phyloP scores from a whole-genome alignment of 2,113 vertebrate genomes.

The Nansenia antarctica region DNA sequence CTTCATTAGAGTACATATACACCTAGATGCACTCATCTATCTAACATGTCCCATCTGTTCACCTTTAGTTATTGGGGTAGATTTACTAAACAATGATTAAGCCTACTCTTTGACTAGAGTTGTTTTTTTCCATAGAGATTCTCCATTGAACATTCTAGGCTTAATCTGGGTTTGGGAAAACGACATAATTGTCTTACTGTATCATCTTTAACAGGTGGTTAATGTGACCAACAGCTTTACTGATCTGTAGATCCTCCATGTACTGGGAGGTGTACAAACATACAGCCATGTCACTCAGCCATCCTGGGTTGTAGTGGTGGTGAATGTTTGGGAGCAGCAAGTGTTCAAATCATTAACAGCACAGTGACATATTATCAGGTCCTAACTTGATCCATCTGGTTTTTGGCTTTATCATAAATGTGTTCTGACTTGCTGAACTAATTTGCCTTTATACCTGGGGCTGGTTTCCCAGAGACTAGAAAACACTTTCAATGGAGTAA shows the following conservation, averaged over 20 bases:
- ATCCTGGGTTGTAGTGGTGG: not conserved
- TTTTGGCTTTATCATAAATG: not conserved
- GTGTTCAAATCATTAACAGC: not conserved
- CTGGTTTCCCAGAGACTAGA: no score
- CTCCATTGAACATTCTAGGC: no score
- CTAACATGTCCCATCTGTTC: not conserved
- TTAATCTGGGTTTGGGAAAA: no score
- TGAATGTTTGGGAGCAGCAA: not conserved
- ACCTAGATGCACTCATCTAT: no score
- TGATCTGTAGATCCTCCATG: not conserved
- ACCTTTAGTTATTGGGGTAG: no score
- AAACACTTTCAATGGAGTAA: no score
- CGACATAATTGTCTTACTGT: not conserved
- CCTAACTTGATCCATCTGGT: not conserved
- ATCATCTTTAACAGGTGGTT: slow-evolving; percentile 1
- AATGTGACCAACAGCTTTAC: not conserved
- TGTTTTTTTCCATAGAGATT: no score
- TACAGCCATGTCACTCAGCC: not conserved
- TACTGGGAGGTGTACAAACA: not conserved
- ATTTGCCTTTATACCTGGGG: no score
- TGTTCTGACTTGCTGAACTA: not conserved
- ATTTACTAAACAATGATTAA: no score
- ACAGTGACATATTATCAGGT: not conserved
- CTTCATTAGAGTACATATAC: not conserved
- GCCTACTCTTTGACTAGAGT: no score